Evolutionary conservation across 2,797 vertebrate genomes (phyloP).

Genomic region (Helarctos malayanus): DNA sequence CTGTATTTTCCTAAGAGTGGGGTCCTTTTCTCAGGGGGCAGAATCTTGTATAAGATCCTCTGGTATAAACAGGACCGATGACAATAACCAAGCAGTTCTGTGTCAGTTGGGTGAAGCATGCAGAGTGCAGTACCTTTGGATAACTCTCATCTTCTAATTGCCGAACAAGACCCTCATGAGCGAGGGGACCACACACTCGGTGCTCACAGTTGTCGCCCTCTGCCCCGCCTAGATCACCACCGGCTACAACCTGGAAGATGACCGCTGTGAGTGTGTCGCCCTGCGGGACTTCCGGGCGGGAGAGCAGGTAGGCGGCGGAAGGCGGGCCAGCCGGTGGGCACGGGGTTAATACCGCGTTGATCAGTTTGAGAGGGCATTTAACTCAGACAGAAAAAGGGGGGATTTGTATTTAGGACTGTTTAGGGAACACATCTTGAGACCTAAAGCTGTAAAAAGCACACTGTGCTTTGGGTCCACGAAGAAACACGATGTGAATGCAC

Average conservation of each 20-base stretch:
- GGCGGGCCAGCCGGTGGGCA: neutral
- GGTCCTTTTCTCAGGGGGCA: slow-evolving; percentile 42
- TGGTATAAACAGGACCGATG: neutral
- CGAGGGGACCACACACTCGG: neutral
- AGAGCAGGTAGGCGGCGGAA: slow-evolving; percentile 93
- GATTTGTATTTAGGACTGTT: neutral
- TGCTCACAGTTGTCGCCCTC: neutral
- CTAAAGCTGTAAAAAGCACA: neutral
- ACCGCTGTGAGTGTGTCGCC: slow-evolving; percentile 98
- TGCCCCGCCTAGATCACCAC: slow-evolving; percentile 94
- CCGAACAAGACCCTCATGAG: neutral
- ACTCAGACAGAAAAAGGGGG: neutral
- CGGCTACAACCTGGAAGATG: slow-evolving; percentile 98
- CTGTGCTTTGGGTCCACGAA: neutral
- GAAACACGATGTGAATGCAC: neutral
- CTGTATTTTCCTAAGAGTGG: slow-evolving; percentile 17
- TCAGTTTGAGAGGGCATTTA: neutral
- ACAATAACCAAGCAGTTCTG: neutral
- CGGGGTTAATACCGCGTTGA: fast-evolving
- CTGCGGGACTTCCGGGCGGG: slow-evolving; percentile 96
- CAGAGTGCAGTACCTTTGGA: neutral
- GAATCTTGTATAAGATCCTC: slow-evolving; percentile 6
- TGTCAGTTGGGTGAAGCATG: neutral
- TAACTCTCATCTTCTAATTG: neutral
- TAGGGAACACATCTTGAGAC: neutral